These are phyloP conservation scores for Halichoeres trimaculatus DNA, from an alignment of 2,113 vertebrate species.

Conservation along the genomic window DNA sequence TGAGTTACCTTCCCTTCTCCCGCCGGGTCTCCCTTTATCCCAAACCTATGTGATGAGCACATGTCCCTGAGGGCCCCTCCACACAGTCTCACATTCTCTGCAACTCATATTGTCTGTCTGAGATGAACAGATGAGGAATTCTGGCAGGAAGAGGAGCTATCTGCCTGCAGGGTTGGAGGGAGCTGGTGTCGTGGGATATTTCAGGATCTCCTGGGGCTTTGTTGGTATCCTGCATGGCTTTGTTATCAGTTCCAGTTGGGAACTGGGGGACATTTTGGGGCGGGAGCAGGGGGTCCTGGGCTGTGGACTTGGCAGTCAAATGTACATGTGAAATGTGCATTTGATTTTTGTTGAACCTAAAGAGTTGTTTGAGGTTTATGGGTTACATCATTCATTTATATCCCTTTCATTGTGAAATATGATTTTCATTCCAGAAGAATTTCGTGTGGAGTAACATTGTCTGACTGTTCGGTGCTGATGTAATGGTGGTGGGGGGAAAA, in stretches of 20 bases:
- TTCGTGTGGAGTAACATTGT: background rate
- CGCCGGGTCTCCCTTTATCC: constrained; percentile 46
- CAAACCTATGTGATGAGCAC: constrained; percentile 56
- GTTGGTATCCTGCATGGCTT: constrained; percentile 64
- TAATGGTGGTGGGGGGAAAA: background rate
- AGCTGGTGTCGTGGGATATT: constrained; percentile 58
- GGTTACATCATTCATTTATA: constrained; percentile 23
- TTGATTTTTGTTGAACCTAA: constrained; percentile 48
- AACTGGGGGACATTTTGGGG: constrained; percentile 59
- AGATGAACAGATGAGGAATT: constrained; percentile 72
- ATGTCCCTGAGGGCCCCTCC: constrained; percentile 68
- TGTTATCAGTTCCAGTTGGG: constrained; percentile 66
- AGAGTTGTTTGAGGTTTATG: constrained; percentile 10
- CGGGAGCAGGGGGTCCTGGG: constrained; percentile 63
- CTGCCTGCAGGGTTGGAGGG: constrained; percentile 52
- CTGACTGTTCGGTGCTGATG: background rate
- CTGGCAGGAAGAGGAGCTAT: constrained; percentile 60
- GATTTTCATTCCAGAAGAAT: constrained; percentile 17
- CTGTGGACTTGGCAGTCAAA: constrained; percentile 39
- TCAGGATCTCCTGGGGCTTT: constrained; percentile 70
- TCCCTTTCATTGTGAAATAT: constrained; percentile 20
- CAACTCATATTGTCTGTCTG: constrained; percentile 69
- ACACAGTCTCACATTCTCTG: constrained; percentile 64
- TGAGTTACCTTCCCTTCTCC: constrained; percentile 60
- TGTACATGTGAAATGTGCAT: constrained; percentile 41